A percentile compares a stretch with the other conserved stretches of the same genome.
phyloP scores from a whole-genome alignment of 2,888 invertebrate genomes.

The Andrena chrysosceles region DNA sequence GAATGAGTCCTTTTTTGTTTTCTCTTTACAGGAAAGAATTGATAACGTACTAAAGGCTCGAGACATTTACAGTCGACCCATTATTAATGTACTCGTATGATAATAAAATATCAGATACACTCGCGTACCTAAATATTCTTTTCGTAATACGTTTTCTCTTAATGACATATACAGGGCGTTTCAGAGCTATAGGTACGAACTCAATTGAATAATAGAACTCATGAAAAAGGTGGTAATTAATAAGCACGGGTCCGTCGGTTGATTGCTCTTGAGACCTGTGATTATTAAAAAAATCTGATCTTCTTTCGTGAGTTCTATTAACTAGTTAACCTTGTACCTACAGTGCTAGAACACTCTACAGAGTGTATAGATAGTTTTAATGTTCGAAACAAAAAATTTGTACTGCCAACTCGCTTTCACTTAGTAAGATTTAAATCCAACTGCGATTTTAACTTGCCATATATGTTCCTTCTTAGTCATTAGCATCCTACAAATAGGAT shows the following conservation, averaged over 20 bases:
- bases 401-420: constrained; percentile 33
- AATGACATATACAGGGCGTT: constrained; percentile 12
- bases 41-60: constrained; percentile 25
- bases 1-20: constrained; percentile 17
- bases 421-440: constrained; percentile 23
- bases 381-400: constrained; percentile 42
- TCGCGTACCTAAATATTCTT: constrained; percentile 40
- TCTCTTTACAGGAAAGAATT: constrained; percentile 7
- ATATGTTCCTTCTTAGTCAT: constrained; percentile 5
- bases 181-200: background rate
- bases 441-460: background rate
- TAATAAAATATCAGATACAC: constrained; percentile 40
- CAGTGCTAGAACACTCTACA: background rate
- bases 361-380: background rate
- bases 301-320: too few species aligned
- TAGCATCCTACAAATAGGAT: constrained; percentile 28
- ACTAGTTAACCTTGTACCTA: background rate
- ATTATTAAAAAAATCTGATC: too few species aligned
- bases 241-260: too few species aligned
- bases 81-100: constrained; percentile 45
- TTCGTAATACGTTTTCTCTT: constrained; percentile 20
- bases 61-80: constrained; percentile 34
- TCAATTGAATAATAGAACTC: too few species aligned
- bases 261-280: too few species aligned
- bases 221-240: too few species aligned